Evolutionary conservation across 2,113 vertebrate genomes (phyloP).

Genomic region (Pseudopipra pipra): DNA sequence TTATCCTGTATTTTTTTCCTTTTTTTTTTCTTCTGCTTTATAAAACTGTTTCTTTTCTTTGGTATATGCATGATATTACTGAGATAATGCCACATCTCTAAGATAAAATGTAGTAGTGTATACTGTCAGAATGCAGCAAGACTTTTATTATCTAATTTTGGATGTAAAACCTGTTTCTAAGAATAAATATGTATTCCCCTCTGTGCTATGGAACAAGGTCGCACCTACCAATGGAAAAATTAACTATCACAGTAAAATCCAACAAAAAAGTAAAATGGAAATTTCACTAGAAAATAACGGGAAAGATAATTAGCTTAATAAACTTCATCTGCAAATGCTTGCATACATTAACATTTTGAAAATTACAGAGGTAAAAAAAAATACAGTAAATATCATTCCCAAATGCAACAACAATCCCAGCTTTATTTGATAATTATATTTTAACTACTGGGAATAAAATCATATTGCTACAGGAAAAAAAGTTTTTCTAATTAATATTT

Average conservation of each 20-base stretch:
- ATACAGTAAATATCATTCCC: conserved; percentile 4
- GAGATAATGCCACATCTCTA: neutral
- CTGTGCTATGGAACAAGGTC: neutral
- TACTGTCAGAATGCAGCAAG: neutral
- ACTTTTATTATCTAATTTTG: conserved; percentile 24
- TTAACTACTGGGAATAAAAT: conserved; percentile 38
- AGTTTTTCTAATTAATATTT: neutral
- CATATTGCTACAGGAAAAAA: neutral
- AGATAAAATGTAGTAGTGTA: neutral
- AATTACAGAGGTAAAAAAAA: conserved; percentile 38
- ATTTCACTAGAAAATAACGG: neutral
- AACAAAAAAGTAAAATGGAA: neutral
- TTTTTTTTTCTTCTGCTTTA: neutral
- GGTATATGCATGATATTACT: neutral
- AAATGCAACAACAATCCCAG: conserved; percentile 1
- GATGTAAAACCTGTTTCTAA: conserved; percentile 1
- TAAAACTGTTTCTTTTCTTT: conserved; percentile 2
- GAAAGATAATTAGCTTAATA: conserved; percentile 53
- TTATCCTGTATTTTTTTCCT: neutral
- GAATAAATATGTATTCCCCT: neutral
- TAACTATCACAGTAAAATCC: neutral
- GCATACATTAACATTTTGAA: conserved; percentile 44
- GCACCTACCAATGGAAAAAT: neutral
- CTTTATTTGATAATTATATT: conserved; percentile 48
- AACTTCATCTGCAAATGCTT: neutral